Evolutionary conservation across 1,140 invertebrate genomes (phyloP).

Genomic region (Saccostrea glomerata): DNA sequence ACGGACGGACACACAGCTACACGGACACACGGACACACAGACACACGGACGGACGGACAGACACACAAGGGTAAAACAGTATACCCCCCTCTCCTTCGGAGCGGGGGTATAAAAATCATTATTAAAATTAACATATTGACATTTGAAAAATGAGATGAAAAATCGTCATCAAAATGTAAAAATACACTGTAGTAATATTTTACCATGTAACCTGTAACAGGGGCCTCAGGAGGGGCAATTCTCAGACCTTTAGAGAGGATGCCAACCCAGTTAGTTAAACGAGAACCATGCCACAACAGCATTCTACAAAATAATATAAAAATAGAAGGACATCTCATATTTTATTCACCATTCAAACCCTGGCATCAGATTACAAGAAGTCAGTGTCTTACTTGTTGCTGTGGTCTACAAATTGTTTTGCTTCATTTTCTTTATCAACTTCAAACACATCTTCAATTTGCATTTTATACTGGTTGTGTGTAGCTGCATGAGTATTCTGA

Average conservation of each 20-base stretch:
- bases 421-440: constrained; percentile 72
- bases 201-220: constrained; percentile 79
- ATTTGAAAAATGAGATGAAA: too few relatives aligned
- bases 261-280: constrained; percentile 78
- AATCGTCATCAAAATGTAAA: too few relatives aligned
- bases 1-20: too few relatives aligned
- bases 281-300: constrained; percentile 78
- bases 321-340: background rate
- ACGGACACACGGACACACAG: too few relatives aligned
- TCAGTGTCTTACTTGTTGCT: constrained; percentile 72
- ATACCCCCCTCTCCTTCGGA: too few relatives aligned
- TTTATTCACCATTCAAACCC: background rate
- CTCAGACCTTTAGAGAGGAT: constrained; percentile 76
- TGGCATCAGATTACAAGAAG: background rate
- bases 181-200: constrained; percentile 9
- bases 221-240: constrained; percentile 79
- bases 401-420: constrained; percentile 66
- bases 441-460: constrained; percentile 74
- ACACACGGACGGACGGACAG: too few relatives aligned
- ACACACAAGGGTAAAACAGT: too few relatives aligned
- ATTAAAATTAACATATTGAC: too few relatives aligned
- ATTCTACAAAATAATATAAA: constrained; percentile 65
- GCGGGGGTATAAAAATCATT: too few relatives aligned
- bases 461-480: constrained; percentile 77
- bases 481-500: constrained; percentile 74